Base-by-base conservation (phyloP, 1,140 invertebrate species). In the Platorchestia sp. region DNA sequence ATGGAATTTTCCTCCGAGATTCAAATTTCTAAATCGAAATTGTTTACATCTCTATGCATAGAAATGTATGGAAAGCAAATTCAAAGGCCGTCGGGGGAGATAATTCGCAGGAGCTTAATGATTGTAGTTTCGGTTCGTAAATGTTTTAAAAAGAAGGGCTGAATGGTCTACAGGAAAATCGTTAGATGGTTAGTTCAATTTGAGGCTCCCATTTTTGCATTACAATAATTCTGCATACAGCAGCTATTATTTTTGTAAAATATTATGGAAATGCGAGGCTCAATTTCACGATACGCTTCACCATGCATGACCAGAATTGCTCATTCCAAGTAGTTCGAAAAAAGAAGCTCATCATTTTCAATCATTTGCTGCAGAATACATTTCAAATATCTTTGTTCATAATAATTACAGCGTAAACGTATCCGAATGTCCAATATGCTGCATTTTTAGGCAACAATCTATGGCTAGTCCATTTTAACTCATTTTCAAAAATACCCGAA, bases 31-130 rank as follows among this genome's bases (percentile, higher is more conserved):
- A 45, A 42, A 6, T 93, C 91, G 16, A 93, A 14, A 93, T 93
- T 93, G 91, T 93, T 93, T 93, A 93, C 45, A 45, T 93, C 91
- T 45, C 41, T 44, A 45, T 93, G 91, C 41, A 45, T 93, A 19
- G 45, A 6, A 10, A 75, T 75, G 14, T 10, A 75, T 75, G 59
- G 59, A 3, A 75, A 75, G 14, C 59, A 10, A 36, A 75, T 75
- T 75, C 19, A 36, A 75, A 75, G 59, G 36, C n/a, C 59, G 36
- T 19, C 27, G 59, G 59, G 36, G 36, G 36, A 75, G 59, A 3
- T 3, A 36, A 75, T 22, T 75, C 59, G 7, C 14, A 75, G 59
- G 59, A 36, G 36, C 59, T 1, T 36, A 27, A 75, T 75, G 14
- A 75, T 36, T 75, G 59, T 36, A 75, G 59, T 27, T 1, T 14